phyloP scores from a whole-genome alignment of 2,113 vertebrate species.

The Cebidichthys violaceus region DNA sequence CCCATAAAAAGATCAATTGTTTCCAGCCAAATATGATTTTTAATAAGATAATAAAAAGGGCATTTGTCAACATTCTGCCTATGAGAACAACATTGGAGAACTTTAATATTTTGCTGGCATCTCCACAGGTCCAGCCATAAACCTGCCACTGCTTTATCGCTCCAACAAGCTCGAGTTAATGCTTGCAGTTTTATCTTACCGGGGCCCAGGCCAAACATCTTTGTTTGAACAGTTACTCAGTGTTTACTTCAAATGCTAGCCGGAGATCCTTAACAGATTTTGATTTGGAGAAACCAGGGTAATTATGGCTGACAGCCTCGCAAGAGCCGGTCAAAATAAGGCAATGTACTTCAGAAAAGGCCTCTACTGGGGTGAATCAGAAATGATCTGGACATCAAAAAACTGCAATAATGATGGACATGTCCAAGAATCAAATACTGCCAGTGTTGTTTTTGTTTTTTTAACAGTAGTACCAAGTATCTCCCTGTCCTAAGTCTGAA shows the following conservation, averaged over 20 bases:
- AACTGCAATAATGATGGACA: neutral
- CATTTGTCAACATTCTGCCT: slow-evolving; percentile 28
- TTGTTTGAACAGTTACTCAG: slow-evolving; percentile 68
- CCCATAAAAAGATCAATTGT: neutral
- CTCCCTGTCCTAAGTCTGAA: neutral
- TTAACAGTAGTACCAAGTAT: neutral
- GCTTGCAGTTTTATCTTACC: slow-evolving; percentile 50
- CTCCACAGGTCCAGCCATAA: slow-evolving; percentile 37
- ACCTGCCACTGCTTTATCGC: slow-evolving; percentile 51
- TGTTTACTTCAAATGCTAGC: slow-evolving; percentile 74
- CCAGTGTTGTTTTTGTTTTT: neutral
- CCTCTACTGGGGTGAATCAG: neutral
- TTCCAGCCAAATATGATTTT: slow-evolving; percentile 50
- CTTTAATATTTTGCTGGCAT: slow-evolving; percentile 45
- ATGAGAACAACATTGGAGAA: slow-evolving; percentile 40
- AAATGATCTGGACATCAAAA: slow-evolving; percentile 17
- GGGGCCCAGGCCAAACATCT: slow-evolving; percentile 61
- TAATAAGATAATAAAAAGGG: slow-evolving; percentile 33
- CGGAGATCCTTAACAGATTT: slow-evolving; percentile 74
- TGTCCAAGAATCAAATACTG: neutral
- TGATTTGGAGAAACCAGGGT: slow-evolving; percentile 55
- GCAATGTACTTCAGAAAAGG: slow-evolving; percentile 23
- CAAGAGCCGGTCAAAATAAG: slow-evolving; percentile 52
- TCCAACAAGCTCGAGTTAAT: slow-evolving; percentile 54
- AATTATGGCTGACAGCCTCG: slow-evolving; percentile 57